phyloP scores from a whole-genome alignment of 2,797 vertebrate species.

The Bradypus variegatus region DNA sequence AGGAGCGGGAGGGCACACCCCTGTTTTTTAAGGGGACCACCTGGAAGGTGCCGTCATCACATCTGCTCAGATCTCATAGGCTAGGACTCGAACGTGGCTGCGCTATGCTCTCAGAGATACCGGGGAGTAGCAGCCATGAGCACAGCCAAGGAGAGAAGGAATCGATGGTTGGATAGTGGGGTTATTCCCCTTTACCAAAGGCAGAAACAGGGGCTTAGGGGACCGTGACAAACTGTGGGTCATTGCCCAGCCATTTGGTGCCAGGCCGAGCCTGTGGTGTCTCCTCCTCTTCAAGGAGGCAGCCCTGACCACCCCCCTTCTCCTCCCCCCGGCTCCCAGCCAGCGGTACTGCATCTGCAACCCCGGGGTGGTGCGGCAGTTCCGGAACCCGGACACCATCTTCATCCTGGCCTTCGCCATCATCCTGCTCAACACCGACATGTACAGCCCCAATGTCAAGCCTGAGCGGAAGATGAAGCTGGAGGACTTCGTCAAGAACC shows the following conservation, averaged over 20 bases:
- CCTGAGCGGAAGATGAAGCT: conserved; percentile 98
- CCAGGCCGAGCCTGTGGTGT: not conserved
- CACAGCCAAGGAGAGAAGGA: no score
- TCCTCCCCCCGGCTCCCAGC: not conserved
- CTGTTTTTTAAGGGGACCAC: not conserved
- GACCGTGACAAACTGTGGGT: not conserved
- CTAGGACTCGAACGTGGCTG: not conserved
- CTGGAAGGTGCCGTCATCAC: not conserved
- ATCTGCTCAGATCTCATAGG: not conserved
- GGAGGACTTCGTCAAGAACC: conserved; percentile 97
- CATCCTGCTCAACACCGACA: conserved; percentile 97
- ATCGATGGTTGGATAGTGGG: fast-evolving
- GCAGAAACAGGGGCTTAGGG: not conserved
- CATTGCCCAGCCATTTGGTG: not conserved
- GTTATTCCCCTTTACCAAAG: not conserved
- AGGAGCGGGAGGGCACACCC: not conserved
- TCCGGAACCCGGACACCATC: conserved; percentile 97
- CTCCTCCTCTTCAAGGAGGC: not conserved
- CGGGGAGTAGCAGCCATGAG: not conserved
- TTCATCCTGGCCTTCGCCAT: conserved; percentile 98
- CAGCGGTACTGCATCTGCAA: conserved; percentile 94
- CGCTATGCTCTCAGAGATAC: not conserved
- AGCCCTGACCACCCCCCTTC: conserved; percentile 31
- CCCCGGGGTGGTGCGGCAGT: conserved; percentile 92
- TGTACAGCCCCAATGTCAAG: conserved; percentile 99